A percentile compares a stretch with the other conserved stretches of the same genome.
Evolutionary conservation across 2,113 vertebrate genomes (phyloP).

Genomic region (Heliornis fulica): DNA sequence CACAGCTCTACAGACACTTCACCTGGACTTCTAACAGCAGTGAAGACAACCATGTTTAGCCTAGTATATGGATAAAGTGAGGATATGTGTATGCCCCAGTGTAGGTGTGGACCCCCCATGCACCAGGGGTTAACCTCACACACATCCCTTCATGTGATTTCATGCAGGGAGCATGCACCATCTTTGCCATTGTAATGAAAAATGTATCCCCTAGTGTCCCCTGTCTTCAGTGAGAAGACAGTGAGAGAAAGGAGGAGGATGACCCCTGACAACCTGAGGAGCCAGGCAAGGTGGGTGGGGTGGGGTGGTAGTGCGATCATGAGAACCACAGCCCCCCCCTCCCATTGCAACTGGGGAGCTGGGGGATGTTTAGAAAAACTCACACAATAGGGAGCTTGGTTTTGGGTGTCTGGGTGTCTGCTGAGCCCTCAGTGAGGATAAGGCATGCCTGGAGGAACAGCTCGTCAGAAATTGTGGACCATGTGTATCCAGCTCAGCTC

Average conservation of each 20-base stretch:
- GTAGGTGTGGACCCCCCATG: accelerated
- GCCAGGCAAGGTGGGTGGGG: neutral
- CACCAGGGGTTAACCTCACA: neutral
- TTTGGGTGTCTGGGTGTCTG: neutral
- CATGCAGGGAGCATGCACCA: neutral
- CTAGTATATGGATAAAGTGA: neutral
- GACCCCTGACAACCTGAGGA: neutral
- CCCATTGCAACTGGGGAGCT: accelerated
- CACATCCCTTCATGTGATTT: neutral
- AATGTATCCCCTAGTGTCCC: too few species aligned
- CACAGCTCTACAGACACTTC: neutral
- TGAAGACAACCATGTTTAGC: neutral
- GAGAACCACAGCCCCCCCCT: neutral
- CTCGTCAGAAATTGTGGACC: accelerated
- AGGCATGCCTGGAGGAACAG: accelerated
- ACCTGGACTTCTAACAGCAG: neutral
- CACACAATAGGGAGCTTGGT: accelerated
- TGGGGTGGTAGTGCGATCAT: neutral
- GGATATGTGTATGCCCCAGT: neutral
- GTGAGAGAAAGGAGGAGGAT: neutral
- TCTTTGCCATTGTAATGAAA: neutral
- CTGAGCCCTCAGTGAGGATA: neutral
- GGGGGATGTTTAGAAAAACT: neutral
- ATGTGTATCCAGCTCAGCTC: accelerated
- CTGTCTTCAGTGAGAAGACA: neutral